phyloP scores from a whole-genome alignment of 2,113 vertebrate species.

The Suncus etruscus region DNA sequence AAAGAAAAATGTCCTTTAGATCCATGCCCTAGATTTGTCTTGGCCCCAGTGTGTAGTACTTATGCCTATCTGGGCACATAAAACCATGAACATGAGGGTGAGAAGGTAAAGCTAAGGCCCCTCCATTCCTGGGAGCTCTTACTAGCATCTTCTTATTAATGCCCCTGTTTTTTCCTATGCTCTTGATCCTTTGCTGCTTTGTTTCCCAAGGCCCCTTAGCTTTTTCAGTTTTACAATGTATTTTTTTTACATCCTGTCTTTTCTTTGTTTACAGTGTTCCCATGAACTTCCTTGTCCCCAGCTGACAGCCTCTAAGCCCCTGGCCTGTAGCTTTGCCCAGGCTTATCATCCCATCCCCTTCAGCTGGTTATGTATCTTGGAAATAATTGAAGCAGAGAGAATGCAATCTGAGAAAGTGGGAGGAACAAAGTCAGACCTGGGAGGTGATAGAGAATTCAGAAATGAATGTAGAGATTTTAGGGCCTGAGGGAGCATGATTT shows the following conservation, averaged over 20 bases:
- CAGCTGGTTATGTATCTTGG: slow-evolving; percentile 85
- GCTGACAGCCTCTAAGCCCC: slow-evolving; percentile 72
- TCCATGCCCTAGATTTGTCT: slow-evolving; percentile 86
- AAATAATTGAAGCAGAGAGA: background rate
- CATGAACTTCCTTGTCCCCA: slow-evolving; percentile 92
- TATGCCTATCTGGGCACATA: background rate
- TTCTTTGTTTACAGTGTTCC: slow-evolving; percentile 84
- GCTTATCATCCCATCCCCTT: slow-evolving; percentile 88
- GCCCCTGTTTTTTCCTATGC: too few species aligned
- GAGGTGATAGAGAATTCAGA: background rate
- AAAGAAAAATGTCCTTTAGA: slow-evolving; percentile 86
- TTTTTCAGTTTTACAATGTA: background rate
- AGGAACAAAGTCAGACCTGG: background rate
- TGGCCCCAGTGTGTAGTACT: slow-evolving; percentile 90
- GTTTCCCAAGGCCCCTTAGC: background rate
- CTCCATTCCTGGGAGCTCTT: background rate
- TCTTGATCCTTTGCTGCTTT: background rate
- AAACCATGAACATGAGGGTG: background rate
- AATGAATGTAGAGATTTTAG: background rate
- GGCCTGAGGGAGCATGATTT: background rate
- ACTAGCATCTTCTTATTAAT: background rate
- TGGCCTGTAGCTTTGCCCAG: slow-evolving; percentile 93
- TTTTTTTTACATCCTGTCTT: background rate
- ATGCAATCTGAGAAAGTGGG: background rate
- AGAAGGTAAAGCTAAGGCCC: background rate